Evolutionary conservation across 2,113 vertebrate species (phyloP), one percentile per base, ranked within the genome.

Genomic region (Panthera tigris): DNA sequence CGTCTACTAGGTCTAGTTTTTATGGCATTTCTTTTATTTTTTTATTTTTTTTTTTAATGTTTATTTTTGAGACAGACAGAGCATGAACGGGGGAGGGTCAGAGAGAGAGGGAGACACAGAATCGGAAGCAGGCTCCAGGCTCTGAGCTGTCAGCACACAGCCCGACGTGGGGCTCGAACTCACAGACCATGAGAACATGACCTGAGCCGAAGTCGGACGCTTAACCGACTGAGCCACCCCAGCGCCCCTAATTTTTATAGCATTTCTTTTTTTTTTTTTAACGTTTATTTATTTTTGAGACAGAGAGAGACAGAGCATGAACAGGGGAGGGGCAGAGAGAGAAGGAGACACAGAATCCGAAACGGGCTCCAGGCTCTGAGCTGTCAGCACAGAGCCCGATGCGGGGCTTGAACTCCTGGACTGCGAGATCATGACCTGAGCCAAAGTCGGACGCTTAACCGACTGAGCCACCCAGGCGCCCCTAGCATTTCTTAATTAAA

Each of bases 401-500:
- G 3, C 2, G 21, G 69, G 36, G 36, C 16, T 73, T 41, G 69
- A 73, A 73, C 69, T 73, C 69, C 23, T 0, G 45, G 69, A 73
- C 36, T 21, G 10, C 13, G 21, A 73, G 69, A 73, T 41, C 36
- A 39, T 39, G 36, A 25, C 21, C 71, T 73, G 71, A 73, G 69
- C 19, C 23, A 2, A 71, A 39, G 71, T 10, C 1, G 0, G 71
- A 73, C 4, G 2, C 23, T 73, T 73, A 39, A 73, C 71, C 11
- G n/a, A 41, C 36, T 5, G 10, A 23, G 4, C 36, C 71, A 73
- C 36, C 19, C 71, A 13, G 36, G 36, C 11, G 21, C 71, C 71
- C 21, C 71, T 73, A 65, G 39, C 74, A 18, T 91, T 63, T 69
- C n/a, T 83, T 97, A 88, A 83, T 81, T 91, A 41, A 66, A 82